Evolutionary conservation across 1,140 invertebrate genomes (phyloP).

Genomic region (Artemia franciscana): DNA sequence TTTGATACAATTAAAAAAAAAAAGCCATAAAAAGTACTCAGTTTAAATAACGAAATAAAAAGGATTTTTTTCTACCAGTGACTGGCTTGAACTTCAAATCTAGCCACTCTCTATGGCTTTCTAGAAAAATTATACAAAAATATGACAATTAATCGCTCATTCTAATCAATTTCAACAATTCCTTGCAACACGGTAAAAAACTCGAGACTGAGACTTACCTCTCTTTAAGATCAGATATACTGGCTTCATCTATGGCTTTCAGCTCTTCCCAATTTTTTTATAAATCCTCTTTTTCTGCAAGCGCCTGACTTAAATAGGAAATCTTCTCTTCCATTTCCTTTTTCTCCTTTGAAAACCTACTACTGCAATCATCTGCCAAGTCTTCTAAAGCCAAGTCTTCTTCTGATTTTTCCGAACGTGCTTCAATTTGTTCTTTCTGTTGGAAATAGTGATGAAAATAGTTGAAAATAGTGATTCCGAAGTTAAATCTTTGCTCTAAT

Average conservation of each 20-base stretch:
- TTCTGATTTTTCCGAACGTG: conserved; percentile 83
- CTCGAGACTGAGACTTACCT: conserved; percentile 22
- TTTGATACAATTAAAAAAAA: too few relatives aligned
- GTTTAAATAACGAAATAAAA: too few relatives aligned
- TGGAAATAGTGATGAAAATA: too few relatives aligned
- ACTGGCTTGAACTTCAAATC: not conserved
- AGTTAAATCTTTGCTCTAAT: too few relatives aligned
- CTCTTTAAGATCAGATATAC: conserved; percentile 88
- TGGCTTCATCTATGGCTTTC: conserved; percentile 80
- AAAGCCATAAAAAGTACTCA: too few relatives aligned
- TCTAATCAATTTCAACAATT: too few relatives aligned
- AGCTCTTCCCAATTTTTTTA: conserved; percentile 83
- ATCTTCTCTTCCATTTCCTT: conserved; percentile 74
- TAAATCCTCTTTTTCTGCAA: conserved; percentile 95
- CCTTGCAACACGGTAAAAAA: too few relatives aligned
- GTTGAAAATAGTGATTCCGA: too few relatives aligned
- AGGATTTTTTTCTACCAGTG: too few relatives aligned
- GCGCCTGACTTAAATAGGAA: conserved; percentile 63
- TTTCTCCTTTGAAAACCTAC: conserved; percentile 66
- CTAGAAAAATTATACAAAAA: too few relatives aligned
- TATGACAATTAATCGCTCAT: not conserved
- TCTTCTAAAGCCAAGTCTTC: conserved; percentile 74
- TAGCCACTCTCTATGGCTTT: too few relatives aligned
- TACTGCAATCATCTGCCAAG: conserved; percentile 31
- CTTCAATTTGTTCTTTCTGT: conserved; percentile 83